These are phyloP conservation scores for Spinus olivaceus DNA, from an alignment of 2,797 vertebrate species.

Conservation along the genomic window DNA sequence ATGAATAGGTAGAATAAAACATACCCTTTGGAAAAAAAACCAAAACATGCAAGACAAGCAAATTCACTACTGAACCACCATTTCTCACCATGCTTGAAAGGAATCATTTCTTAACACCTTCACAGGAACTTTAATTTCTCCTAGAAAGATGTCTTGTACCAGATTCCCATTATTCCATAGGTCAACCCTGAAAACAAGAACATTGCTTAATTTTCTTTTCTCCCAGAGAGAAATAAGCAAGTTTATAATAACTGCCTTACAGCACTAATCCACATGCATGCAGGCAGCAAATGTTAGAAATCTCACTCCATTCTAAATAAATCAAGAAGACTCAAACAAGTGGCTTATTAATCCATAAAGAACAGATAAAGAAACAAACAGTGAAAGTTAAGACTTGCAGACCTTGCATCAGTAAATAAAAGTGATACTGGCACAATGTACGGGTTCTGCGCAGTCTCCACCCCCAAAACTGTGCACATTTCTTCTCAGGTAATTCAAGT, in stretches of 20 bases:
- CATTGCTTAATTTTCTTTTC: background rate
- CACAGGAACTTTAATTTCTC: constrained; percentile 92
- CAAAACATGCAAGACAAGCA: background rate
- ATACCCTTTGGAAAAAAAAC: background rate
- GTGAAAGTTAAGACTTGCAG: constrained; percentile 56
- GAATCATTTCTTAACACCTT: constrained; percentile 88
- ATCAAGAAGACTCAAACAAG: constrained; percentile 18
- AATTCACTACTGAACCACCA: background rate
- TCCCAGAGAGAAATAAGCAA: background rate
- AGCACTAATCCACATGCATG: constrained; percentile 72
- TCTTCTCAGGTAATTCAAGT: constrained; percentile 44
- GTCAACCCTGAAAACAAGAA: constrained; percentile 87
- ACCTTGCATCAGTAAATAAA: constrained; percentile 37
- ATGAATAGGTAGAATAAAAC: background rate
- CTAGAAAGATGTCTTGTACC: constrained; percentile 93
- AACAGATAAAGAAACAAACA: constrained; percentile 45
- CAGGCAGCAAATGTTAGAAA: constrained; percentile 68
- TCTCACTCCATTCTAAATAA: constrained; percentile 56
- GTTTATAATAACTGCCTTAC: constrained; percentile 2
- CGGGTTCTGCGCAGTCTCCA: constrained; percentile 35
- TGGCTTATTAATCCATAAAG: constrained; percentile 41
- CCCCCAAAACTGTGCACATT: constrained; percentile 7
- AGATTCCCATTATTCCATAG: constrained; percentile 97
- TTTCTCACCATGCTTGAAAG: constrained; percentile 90
- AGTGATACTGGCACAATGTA: constrained; percentile 3